Percentiles rank a stretch among this genome's conserved stretches.
Conservation (phyloP, 2,888 invertebrate genomes). For the Pachymerium ferrugineum region DNA sequence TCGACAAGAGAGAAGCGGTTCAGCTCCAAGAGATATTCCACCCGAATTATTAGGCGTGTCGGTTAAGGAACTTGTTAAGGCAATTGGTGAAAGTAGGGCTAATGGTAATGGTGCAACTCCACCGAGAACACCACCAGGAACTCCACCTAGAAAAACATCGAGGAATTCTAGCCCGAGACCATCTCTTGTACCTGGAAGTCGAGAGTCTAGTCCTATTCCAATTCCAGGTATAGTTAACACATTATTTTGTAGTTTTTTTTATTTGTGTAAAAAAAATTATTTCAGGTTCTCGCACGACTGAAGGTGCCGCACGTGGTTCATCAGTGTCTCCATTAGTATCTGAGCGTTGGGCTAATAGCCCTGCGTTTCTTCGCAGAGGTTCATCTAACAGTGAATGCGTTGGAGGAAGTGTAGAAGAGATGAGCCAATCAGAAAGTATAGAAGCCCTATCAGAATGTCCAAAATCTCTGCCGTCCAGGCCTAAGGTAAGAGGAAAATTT, state of each 20-base stretch:
- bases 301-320: not conserved
- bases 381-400: not conserved
- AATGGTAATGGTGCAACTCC: constrained; percentile 72
- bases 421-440: not conserved
- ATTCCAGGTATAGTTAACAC: constrained; percentile 37
- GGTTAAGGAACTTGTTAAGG: constrained; percentile 67
- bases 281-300: not conserved
- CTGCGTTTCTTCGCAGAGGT: not conserved
- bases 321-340: constrained; percentile 28
- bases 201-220: constrained; percentile 40
- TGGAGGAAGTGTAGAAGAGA: constrained; percentile 7
- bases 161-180: constrained; percentile 47
- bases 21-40: constrained; percentile 42
- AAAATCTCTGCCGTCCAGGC: not conserved
- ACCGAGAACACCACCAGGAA: constrained; percentile 60
- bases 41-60: constrained; percentile 60
- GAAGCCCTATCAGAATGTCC: not conserved
- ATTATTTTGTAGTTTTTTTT: not conserved
- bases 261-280: no score
- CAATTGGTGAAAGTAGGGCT: constrained; percentile 66
- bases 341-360: not conserved
- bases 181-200: constrained; percentile 40
- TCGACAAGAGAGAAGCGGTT: constrained; percentile 30
- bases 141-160: constrained; percentile 45
- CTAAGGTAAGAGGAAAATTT: not conserved